A percentile compares a stretch with the other conserved stretches of the same genome.
Evolutionary conservation across 2,113 vertebrate genomes (phyloP).

Genomic region (Casuarius casuarius): DNA sequence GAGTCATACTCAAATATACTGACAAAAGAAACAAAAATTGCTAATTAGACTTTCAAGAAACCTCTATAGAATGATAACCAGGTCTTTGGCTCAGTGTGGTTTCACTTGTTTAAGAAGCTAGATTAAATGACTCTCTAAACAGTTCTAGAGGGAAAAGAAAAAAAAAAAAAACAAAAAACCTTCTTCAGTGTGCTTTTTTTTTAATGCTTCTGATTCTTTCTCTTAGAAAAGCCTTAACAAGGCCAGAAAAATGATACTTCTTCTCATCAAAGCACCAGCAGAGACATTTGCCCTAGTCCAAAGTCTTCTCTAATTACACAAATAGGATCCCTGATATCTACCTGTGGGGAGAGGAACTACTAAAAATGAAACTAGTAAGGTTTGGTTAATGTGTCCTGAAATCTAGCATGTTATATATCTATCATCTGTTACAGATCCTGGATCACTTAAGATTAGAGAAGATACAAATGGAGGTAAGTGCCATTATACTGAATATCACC

Average conservation of each 20-base stretch:
- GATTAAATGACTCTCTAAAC: not conserved
- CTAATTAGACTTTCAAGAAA: not conserved
- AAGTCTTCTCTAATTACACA: not conserved
- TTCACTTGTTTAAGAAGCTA: not conserved
- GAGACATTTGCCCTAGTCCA: rapidly evolving
- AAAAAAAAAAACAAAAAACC: too few species aligned
- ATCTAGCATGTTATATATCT: not conserved
- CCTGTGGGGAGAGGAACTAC: not conserved
- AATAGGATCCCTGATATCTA: not conserved
- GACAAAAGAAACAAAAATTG: not conserved
- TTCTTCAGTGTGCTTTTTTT: too few species aligned
- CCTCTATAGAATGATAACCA: not conserved
- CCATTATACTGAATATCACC: not conserved
- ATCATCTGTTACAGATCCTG: not conserved
- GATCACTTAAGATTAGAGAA: not conserved
- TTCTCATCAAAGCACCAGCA: not conserved
- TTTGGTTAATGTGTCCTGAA: not conserved
- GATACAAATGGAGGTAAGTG: not conserved
- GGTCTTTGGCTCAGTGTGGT: not conserved
- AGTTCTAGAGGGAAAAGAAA: not conserved
- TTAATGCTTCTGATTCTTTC: not conserved
- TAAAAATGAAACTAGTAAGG: not conserved
- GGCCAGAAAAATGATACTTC: not conserved
- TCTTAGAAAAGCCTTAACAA: not conserved
- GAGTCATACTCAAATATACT: not conserved